Conservation (phyloP, 2,888 invertebrate species). For the Chirona hameri region DNA sequence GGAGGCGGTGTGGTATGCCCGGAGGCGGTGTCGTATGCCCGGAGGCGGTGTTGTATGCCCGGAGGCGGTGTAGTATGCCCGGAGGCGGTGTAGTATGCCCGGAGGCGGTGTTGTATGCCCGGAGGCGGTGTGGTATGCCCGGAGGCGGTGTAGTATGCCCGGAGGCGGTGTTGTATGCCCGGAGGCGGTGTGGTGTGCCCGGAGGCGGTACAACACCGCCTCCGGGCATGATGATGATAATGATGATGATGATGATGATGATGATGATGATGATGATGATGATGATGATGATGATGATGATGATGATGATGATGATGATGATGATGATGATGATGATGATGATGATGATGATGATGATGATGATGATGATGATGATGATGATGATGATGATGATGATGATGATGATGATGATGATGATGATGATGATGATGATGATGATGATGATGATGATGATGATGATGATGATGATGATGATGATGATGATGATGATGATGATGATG, state of each 20-base stretch:
- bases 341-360: constrained; percentile 22
- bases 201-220: too few species aligned
- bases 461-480: constrained; percentile 22
- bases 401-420: constrained; percentile 22
- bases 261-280: constrained; percentile 10
- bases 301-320: constrained; percentile 22
- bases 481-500: constrained; percentile 22
- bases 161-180: too few species aligned
- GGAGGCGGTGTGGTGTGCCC: too few species aligned
- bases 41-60: too few species aligned
- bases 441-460: constrained; percentile 22
- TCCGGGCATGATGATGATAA: not conserved
- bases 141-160: too few species aligned
- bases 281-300: constrained; percentile 22
- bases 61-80: too few species aligned
- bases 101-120: too few species aligned
- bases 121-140: too few species aligned
- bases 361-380: constrained; percentile 22
- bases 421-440: constrained; percentile 22
- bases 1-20: too few species aligned
- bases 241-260: constrained; percentile 22
- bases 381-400: constrained; percentile 22
- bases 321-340: constrained; percentile 22
- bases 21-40: too few species aligned
- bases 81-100: too few species aligned